A percentile compares a stretch with the other conserved stretches of the same genome.
phyloP scores from a whole-genome alignment of 2,888 invertebrate genomes.

The Melinaea menophilus region DNA sequence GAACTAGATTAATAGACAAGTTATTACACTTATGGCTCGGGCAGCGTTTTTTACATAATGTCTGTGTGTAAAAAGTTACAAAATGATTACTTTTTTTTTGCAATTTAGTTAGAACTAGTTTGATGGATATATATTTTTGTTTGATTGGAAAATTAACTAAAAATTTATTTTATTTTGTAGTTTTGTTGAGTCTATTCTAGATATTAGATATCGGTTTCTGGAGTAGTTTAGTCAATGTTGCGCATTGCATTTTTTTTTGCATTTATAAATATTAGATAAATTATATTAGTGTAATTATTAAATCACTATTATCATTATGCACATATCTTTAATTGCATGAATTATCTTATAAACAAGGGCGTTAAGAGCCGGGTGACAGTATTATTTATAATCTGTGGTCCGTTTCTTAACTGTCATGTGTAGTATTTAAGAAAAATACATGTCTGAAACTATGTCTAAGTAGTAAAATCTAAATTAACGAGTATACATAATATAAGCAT shows the following conservation, averaged over 20 bases:
- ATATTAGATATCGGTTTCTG: neutral
- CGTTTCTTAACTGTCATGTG: conserved; percentile 36
- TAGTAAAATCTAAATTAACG: conserved; percentile 37
- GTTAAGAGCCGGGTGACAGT: neutral
- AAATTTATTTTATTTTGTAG: too few species aligned
- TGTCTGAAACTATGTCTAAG: conserved; percentile 80
- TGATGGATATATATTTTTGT: too few species aligned
- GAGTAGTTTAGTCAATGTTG: conserved; percentile 1
- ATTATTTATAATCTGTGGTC: conserved; percentile 12
- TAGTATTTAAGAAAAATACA: conserved; percentile 70
- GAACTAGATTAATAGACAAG: too few species aligned
- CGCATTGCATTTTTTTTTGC: conserved; percentile 1
- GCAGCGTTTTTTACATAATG: too few species aligned
- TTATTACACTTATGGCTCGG: too few species aligned
- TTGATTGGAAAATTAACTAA: too few species aligned
- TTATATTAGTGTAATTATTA: conserved; percentile 4
- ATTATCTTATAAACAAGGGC: neutral
- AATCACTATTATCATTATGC: conserved; percentile 3
- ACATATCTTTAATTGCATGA: conserved; percentile 2
- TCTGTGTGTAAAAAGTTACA: too few species aligned
- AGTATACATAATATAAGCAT: conserved; percentile 61
- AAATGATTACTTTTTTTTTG: too few species aligned
- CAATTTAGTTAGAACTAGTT: too few species aligned
- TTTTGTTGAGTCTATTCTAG: neutral
- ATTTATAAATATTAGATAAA: conserved; percentile 6